Conservation (phyloP, 2,888 invertebrate genomes). For the Ochropleura plecta region DNA sequence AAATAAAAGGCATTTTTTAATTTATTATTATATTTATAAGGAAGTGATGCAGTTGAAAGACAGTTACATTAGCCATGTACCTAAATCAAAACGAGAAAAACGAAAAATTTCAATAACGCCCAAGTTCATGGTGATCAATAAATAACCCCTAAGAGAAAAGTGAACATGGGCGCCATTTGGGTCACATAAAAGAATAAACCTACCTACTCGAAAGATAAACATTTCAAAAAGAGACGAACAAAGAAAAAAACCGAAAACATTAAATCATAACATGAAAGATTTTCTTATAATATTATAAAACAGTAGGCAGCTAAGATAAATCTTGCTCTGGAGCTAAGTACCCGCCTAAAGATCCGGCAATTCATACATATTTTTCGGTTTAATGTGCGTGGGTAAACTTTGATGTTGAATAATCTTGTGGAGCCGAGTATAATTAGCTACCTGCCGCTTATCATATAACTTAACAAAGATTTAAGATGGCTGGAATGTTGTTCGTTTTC, state of each 20-base stretch:
- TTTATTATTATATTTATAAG: too few relatives aligned
- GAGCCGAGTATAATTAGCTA: constrained; percentile 31
- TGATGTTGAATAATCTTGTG: constrained; percentile 27
- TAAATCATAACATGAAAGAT: constrained; percentile 20
- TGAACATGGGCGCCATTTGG: background rate
- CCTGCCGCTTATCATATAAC: constrained; percentile 12
- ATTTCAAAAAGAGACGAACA: background rate
- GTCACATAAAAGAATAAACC: background rate
- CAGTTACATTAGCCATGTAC: background rate
- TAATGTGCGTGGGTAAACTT: constrained; percentile 8
- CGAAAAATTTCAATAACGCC: background rate
- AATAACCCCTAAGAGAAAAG: too few relatives aligned
- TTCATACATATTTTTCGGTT: constrained; percentile 37
- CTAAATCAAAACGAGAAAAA: background rate
- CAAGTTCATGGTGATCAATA: background rate
- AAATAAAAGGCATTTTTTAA: too few relatives aligned
- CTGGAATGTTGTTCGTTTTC: constrained; percentile 1
- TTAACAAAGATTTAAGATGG: constrained; percentile 29
- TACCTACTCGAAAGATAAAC: constrained; percentile 7
- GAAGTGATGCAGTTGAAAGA: background rate
- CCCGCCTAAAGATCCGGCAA: constrained; percentile 6
- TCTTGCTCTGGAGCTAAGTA: constrained; percentile 14
- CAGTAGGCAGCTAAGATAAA: constrained; percentile 9
- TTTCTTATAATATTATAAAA: constrained; percentile 9
- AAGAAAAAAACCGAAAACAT: constrained; percentile 13